Evolutionary conservation across 2,888 invertebrate genomes (phyloP), one percentile per base, ranked within the genome.

Genomic region (Clepsis dumicolana): DNA sequence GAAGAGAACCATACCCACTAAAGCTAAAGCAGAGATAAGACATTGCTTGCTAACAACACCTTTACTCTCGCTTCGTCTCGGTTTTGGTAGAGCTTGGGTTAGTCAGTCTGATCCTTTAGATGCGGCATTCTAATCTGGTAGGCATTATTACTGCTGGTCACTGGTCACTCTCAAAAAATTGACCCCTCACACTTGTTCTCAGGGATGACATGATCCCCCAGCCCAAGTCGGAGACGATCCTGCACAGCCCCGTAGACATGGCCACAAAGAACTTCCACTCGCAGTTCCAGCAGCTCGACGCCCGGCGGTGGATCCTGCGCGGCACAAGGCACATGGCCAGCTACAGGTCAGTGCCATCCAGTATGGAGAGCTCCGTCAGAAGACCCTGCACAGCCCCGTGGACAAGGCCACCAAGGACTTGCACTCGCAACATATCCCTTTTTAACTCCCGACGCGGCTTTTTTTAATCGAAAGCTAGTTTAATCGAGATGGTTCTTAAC

Each of bases 301-400:
- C 75, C 0, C 87, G 82, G 70, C 87, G 83, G 75, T 90, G 86
- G 85, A 82, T 93, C 14, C 72, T 93, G 41, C 79, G 88, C 0
- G 91, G 81, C 0, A 93, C 92, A 1, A 77, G 93, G 29, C 93
- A 93, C 41, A 87, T 92, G 82, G 92, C 89, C 14, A 91, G 91
- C 64, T 85, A 83, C 53, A 85, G 92, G 92, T 89, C 38, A 4
- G 38, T 38, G 29, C 7, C 14, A 35, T 35, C 32, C n/a, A n/a
- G 2, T 35, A 8, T 29, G 29, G 5, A 8, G 0, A 29, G 29
- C 5, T 35, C 35, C 16, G 3, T 0, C n/a, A 41, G 8, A 4
- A 35, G 0, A 35, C 12, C 35, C 12, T 12, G 35, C 35, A 12
- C 12, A 35, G 35, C 35, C 35, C 35, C 8, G 35, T 35, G 35